phyloP scores from a whole-genome alignment of 2,888 invertebrate species.

The Clistopyga incitator region DNA sequence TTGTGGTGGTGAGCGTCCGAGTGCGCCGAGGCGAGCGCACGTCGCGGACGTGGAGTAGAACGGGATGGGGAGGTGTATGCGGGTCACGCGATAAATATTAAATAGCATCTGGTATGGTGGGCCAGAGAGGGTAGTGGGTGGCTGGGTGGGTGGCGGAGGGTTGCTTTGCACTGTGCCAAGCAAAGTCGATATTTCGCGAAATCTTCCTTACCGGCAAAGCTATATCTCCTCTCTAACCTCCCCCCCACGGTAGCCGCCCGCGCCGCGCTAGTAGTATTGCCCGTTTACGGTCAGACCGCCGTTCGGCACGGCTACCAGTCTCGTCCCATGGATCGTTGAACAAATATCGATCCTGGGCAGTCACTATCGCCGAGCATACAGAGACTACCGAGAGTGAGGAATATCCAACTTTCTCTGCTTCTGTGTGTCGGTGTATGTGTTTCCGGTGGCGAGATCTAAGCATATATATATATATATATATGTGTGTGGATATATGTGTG shows the following conservation, averaged over 20 bases:
- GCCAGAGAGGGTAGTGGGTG: not conserved
- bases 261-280: conserved; percentile 49
- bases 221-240: not conserved
- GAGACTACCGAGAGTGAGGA: conserved; percentile 28
- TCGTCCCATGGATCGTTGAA: conserved; percentile 65
- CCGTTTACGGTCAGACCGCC: conserved; percentile 65
- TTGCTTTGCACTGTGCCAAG: conserved; percentile 36
- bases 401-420: conserved; percentile 33
- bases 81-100: conserved; percentile 66
- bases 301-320: conserved; percentile 46
- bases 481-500: not conserved
- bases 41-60: conserved; percentile 7
- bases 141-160: conserved; percentile 1
- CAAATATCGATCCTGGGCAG: conserved; percentile 65
- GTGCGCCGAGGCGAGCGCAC: conserved; percentile 18
- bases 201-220: conserved; percentile 53
- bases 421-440: conserved; percentile 2
- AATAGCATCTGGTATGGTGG: conserved; percentile 55
- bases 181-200: conserved; percentile 58
- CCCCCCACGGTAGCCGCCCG: conserved; percentile 14
- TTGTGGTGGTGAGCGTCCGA: conserved; percentile 29
- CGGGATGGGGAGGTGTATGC: conserved; percentile 32
- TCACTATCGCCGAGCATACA: conserved; percentile 44
- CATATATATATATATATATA: conserved; percentile 2
- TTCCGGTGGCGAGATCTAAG: conserved; percentile 6